A percentile compares a stretch with the other conserved stretches of the same genome.
Conservation (phyloP, 1,140 invertebrate genomes). For the Samia ricini region DNA sequence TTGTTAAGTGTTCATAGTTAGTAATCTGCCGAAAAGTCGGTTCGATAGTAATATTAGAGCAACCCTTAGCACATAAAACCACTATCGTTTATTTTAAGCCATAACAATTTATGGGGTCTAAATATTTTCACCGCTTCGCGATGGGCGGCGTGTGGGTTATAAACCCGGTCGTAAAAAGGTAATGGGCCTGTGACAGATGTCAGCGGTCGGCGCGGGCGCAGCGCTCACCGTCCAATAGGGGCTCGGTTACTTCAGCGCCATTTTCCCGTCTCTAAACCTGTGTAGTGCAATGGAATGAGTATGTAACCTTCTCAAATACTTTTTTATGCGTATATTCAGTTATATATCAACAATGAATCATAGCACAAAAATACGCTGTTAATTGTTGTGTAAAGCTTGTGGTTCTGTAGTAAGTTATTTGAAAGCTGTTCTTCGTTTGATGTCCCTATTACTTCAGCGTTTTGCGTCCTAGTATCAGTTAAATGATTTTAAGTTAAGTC, state of each 20-base stretch:
- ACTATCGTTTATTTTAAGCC: slow-evolving; percentile 40
- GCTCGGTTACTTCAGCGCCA: slow-evolving; percentile 16
- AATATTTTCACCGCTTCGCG: slow-evolving; percentile 51
- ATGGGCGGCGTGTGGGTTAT: slow-evolving; percentile 32
- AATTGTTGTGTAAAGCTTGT: too few relatives aligned
- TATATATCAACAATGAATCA: too few relatives aligned
- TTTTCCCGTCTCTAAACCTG: slow-evolving; percentile 15
- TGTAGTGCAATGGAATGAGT: neutral
- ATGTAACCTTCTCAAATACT: neutral
- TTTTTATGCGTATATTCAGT: too few relatives aligned
- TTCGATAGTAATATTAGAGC: slow-evolving; percentile 33
- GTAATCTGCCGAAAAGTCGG: slow-evolving; percentile 40
- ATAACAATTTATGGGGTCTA: slow-evolving; percentile 58
- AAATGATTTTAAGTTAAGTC: too few relatives aligned
- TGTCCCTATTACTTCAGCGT: too few relatives aligned
- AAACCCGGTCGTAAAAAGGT: slow-evolving; percentile 35
- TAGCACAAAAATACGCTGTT: too few relatives aligned
- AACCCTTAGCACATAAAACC: slow-evolving; percentile 33
- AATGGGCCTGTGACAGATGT: slow-evolving; percentile 26
- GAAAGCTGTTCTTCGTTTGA: too few relatives aligned
- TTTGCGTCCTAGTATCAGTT: too few relatives aligned
- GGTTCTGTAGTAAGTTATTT: too few relatives aligned
- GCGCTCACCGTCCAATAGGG: slow-evolving; percentile 17
- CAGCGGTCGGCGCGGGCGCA: slow-evolving; percentile 19
- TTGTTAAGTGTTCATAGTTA: too few relatives aligned